A percentile compares a stretch with the other conserved stretches of the same genome.
phyloP scores from a whole-genome alignment of 2,113 vertebrate genomes.

The Puma concolor region DNA sequence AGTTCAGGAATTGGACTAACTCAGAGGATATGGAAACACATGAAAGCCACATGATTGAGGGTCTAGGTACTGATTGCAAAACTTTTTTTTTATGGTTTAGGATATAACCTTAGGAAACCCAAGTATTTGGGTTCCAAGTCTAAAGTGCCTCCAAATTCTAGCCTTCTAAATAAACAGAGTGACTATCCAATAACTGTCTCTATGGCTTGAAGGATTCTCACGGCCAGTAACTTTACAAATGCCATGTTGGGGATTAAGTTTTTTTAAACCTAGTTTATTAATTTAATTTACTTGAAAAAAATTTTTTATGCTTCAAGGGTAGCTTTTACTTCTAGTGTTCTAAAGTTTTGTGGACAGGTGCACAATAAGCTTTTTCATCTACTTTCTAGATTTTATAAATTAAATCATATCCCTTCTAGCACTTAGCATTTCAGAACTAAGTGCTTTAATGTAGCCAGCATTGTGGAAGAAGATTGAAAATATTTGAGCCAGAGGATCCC shows the following conservation, averaged over 20 bases:
- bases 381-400: neutral
- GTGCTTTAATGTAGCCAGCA: neutral
- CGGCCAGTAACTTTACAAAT: neutral
- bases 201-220: neutral
- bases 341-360: neutral
- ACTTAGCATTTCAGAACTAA: conserved; percentile 21
- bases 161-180: neutral
- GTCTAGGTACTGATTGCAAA: neutral
- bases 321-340: neutral
- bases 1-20: neutral
- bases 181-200: neutral
- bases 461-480: neutral
- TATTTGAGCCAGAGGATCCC: neutral
- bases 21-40: conserved; percentile 35
- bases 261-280: neutral
- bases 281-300: neutral
- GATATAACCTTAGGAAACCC: conserved; percentile 29
- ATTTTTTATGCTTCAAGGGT: neutral
- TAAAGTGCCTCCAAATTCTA: neutral
- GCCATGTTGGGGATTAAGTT: neutral
- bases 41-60: conserved; percentile 8
- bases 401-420: neutral
- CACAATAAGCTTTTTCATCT: neutral
- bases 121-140: neutral
- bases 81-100: conserved; percentile 1